Evolutionary conservation across 2,888 invertebrate genomes (phyloP), one percentile per base, ranked within the genome.

Genomic region (Eurytoma californica): DNA sequence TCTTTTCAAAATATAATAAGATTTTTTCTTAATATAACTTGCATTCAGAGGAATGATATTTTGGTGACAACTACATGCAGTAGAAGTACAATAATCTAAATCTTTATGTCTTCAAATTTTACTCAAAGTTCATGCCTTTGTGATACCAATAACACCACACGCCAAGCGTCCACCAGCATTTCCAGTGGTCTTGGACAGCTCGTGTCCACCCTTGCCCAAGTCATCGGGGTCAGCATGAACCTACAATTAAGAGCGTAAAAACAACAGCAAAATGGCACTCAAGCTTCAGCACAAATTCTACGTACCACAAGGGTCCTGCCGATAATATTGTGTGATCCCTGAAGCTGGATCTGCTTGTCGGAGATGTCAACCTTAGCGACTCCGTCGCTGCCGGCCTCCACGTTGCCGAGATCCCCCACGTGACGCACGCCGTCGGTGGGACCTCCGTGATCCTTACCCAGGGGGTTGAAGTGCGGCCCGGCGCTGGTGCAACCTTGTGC

Each of bases 171-270:
- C 96, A 3, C 98, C 98, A 72, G 98, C 98, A 91, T 98, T 98
- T 77, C 98, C 98, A 16, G 98, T 98, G 4, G 95, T 94, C 91
- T 95, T 95, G 92, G 97, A 98, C 83, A 97, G 92, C 88, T 98
- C 97, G 87, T 97, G 96, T 0, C 97, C 97, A 49, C 98, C 98
- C 82, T 94, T 91, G n/a, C 98, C 98, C 80, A 98, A 91, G 91
- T 98, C 98, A 91, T 98, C 98, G 0, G 94, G 93, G 91, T 97
- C 97, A 60, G 96, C 97, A 90, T 98, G 98, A 9, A 98, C 91
- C 90, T 90, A 57, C 55, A 77, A 77, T 69, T 75, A 63, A 30
- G 7, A 55, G 12, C 67, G n/a, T n/a, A n/a, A 65, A 20, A 75
- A 55, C 12, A 28, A 53, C 18, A n/a, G 72, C 20, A 66, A 55